These are phyloP conservation scores for Octodonta nipae DNA, from an alignment of 2,888 invertebrate species.

Conservation along the genomic window DNA sequence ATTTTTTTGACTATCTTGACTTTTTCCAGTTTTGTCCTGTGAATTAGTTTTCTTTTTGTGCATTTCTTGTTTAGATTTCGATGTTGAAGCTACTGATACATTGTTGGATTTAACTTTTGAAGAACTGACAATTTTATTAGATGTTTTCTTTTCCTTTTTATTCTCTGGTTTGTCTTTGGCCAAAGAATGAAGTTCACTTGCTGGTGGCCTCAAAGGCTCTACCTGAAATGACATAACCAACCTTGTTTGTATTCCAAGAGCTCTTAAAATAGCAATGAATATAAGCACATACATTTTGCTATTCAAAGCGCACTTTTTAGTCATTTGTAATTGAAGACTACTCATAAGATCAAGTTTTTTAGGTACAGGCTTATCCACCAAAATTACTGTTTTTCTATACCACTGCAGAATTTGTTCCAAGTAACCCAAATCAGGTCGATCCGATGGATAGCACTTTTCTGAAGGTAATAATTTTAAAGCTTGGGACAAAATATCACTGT, in stretches of 20 bases:
- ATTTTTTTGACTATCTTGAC: conserved; percentile 5
- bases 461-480: conserved; percentile 63
- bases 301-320: conserved; percentile 45
- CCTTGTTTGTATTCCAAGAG: conserved; percentile 69
- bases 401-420: conserved; percentile 64
- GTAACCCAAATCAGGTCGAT: conserved; percentile 57
- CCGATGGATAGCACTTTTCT: conserved; percentile 62
- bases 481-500: conserved; percentile 50
- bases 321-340: conserved; percentile 45
- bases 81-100: too few relatives aligned
- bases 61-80: too few relatives aligned
- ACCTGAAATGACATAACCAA: conserved; percentile 70
- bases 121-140: neutral
- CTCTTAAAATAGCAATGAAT: conserved; percentile 62
- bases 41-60: too few relatives aligned
- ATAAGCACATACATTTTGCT: conserved; percentile 60
- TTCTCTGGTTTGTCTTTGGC: conserved; percentile 7
- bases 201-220: conserved; percentile 54
- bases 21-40: neutral
- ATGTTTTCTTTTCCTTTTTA: neutral
- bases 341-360: conserved; percentile 31
- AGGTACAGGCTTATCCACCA: conserved; percentile 37
- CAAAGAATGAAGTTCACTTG: conserved; percentile 49
- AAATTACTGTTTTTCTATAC: conserved; percentile 52
- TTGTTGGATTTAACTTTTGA: neutral